phyloP scores from a whole-genome alignment of 2,113 vertebrate species.

The Crypturellus undulatus region DNA sequence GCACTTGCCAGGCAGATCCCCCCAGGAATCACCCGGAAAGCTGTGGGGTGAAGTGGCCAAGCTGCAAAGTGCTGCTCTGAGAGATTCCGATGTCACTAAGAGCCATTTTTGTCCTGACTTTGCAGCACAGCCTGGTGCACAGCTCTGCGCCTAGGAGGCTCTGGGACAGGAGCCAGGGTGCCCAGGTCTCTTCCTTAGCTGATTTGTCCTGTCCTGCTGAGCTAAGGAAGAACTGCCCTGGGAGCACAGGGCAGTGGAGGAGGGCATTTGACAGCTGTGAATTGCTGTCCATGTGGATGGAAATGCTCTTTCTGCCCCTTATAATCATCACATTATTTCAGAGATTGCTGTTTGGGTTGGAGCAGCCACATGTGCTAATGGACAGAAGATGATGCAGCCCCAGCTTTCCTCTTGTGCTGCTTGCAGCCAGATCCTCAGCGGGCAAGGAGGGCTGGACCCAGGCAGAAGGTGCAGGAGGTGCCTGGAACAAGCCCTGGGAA shows the following conservation, averaged over 20 bases:
- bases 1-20: not conserved
- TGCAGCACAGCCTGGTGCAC: not conserved
- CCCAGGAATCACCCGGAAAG: not conserved
- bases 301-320: constrained; percentile 44
- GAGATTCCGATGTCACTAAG: not conserved
- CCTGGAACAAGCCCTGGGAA: not conserved
- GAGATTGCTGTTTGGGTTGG: not conserved
- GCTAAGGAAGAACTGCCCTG: not conserved
- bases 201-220: constrained; percentile 49
- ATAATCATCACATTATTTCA: not conserved
- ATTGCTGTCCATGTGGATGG: constrained; percentile 60
- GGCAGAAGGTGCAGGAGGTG: not conserved
- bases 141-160: not conserved
- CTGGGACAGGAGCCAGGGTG: constrained; percentile 61
- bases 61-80: not conserved
- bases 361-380: not conserved
- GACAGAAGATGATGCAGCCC: not conserved
- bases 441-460: not conserved
- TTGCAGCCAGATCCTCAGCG: not conserved
- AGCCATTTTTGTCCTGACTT: not conserved
- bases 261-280: constrained; percentile 56
- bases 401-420: not conserved
- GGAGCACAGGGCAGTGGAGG: not conserved
- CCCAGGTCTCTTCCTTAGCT: constrained; percentile 48
- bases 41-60: not conserved